Evolutionary conservation across 1,140 invertebrate genomes (phyloP).

Genomic region (Drosophila bocqueti): DNA sequence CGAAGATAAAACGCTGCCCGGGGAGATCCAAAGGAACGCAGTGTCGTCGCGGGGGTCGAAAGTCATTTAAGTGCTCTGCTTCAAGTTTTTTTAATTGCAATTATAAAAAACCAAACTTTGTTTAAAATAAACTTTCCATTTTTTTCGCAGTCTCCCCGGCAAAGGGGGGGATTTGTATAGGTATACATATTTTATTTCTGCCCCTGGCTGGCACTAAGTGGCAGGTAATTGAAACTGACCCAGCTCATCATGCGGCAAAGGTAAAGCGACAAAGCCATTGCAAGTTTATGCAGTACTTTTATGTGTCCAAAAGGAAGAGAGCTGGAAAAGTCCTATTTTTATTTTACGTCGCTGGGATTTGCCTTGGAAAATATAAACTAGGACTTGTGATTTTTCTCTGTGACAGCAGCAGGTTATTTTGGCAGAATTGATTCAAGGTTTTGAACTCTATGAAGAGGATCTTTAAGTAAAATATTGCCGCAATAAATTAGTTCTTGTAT

Average conservation of each 20-base stretch:
- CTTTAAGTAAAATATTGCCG: background rate
- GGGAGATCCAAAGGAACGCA: slow-evolving; percentile 29
- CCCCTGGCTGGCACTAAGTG: slow-evolving; percentile 43
- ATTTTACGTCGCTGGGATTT: background rate
- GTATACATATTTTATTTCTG: slow-evolving; percentile 28
- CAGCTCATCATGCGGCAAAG: slow-evolving; percentile 50
- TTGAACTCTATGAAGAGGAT: no score
- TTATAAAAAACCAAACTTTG: slow-evolving; percentile 75
- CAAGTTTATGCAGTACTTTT: slow-evolving; percentile 33
- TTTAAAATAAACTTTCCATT: slow-evolving; percentile 58
- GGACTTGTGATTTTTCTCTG: background rate
- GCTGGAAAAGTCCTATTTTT: background rate
- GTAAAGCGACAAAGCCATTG: slow-evolving; percentile 27
- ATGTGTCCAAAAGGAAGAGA: slow-evolving; percentile 10
- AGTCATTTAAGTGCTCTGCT: slow-evolving; percentile 73
- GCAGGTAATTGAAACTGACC: slow-evolving; percentile 64
- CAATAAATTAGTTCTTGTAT: background rate
- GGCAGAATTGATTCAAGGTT: background rate
- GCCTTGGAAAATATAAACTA: slow-evolving; percentile 7
- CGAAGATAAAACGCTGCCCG: slow-evolving; percentile 64
- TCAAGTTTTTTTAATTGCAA: slow-evolving; percentile 76
- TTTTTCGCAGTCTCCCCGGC: slow-evolving; percentile 9
- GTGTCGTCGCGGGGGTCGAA: slow-evolving; percentile 38
- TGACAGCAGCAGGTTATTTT: background rate
- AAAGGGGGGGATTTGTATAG: slow-evolving; percentile 14